phyloP scores from a whole-genome alignment of 2,888 invertebrate species.

The Rutpela maculata region DNA sequence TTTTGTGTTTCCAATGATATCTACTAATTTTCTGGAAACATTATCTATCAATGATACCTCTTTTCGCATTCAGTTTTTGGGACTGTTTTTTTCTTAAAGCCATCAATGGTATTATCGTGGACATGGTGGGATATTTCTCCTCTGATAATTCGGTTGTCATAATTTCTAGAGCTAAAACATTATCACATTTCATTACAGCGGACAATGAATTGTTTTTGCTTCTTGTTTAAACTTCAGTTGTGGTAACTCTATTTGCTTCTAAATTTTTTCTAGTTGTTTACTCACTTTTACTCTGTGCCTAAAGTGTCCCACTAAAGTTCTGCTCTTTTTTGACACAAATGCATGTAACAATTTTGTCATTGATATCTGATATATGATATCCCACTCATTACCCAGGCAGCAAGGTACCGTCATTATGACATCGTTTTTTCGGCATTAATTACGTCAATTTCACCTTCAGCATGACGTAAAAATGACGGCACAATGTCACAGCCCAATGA shows the following conservation, averaged over 20 bases:
- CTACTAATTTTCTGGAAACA: conserved; percentile 50
- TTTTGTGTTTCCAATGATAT: too few species aligned
- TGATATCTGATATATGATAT: conserved; percentile 37
- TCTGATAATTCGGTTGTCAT: too few species aligned
- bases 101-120: too few species aligned
- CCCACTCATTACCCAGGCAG: too few species aligned
- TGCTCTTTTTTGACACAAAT: neutral
- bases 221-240: neutral
- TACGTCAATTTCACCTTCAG: too few species aligned
- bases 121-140: too few species aligned
- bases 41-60: conserved; percentile 38
- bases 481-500: too few species aligned
- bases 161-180: too few species aligned
- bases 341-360: neutral
- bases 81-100: conserved; percentile 42
- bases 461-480: too few species aligned
- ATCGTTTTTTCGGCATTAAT: too few species aligned
- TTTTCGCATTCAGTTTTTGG: conserved; percentile 47
- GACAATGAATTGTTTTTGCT: neutral
- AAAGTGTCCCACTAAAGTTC: neutral
- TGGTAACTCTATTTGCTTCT: neutral
- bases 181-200: neutral
- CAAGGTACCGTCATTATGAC: too few species aligned
- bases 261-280: neutral
- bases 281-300: neutral